Evolutionary conservation across 2,888 invertebrate species (phyloP).

Genomic region (Acronicta alni): DNA sequence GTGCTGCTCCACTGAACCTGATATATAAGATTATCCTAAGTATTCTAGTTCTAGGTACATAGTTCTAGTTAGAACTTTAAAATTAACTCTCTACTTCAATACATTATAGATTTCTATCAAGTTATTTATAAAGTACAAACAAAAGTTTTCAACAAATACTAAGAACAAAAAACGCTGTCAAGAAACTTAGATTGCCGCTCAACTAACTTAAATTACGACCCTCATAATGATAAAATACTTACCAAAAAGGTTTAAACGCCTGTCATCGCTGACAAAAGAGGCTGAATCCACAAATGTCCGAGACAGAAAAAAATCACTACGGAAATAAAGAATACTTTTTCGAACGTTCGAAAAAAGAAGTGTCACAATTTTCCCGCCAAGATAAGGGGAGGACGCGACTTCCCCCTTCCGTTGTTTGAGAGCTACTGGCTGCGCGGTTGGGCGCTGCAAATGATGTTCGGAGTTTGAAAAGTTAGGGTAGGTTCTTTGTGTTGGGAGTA

Average conservation of each 20-base stretch:
- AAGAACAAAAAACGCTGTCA: slow-evolving; percentile 36
- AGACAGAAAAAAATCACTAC: slow-evolving; percentile 37
- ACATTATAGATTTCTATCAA: slow-evolving; percentile 31
- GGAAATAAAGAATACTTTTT: slow-evolving; percentile 35
- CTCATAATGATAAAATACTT: slow-evolving; percentile 32
- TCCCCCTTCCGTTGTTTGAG: slow-evolving; percentile 59
- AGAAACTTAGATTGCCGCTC: slow-evolving; percentile 53
- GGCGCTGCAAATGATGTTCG: slow-evolving; percentile 74
- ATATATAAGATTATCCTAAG: too few species aligned
- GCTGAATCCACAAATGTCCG: slow-evolving; percentile 31
- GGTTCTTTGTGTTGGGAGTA: slow-evolving; percentile 48
- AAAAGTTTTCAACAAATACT: slow-evolving; percentile 52
- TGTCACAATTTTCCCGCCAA: slow-evolving; percentile 72
- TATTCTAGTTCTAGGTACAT: too few species aligned
- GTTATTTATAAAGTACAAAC: slow-evolving; percentile 48
- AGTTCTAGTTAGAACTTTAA: too few species aligned
- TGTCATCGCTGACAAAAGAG: slow-evolving; percentile 23
- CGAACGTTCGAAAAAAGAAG: slow-evolving; percentile 65
- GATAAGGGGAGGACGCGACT: slow-evolving; percentile 58
- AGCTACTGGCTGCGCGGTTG: slow-evolving; percentile 69
- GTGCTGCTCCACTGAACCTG: too few species aligned
- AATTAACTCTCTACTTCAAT: slow-evolving; percentile 11
- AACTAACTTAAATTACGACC: slow-evolving; percentile 52
- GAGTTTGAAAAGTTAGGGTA: slow-evolving; percentile 71
- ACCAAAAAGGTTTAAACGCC: slow-evolving; percentile 41